Evolutionary conservation across 1,140 invertebrate species (phyloP).

Genomic region (Dendrolimus punctatus): DNA sequence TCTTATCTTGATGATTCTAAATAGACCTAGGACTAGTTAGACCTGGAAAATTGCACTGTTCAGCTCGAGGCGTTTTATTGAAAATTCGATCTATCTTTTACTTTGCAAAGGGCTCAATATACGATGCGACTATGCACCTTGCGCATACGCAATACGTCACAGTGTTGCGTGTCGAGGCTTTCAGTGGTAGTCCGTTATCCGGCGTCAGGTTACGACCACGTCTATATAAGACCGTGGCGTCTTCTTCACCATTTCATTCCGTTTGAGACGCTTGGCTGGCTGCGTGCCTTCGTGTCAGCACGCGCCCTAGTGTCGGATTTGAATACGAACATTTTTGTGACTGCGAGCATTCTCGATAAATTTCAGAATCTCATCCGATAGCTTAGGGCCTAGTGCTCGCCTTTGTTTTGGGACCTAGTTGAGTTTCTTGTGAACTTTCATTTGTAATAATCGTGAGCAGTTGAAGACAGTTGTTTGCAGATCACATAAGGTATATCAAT

Average conservation of each 20-base stretch:
- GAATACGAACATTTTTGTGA: slow-evolving; percentile 24
- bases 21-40: slow-evolving; percentile 27
- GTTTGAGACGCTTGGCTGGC: slow-evolving; percentile 54
- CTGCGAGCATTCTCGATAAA: slow-evolving; percentile 4
- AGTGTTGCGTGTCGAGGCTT: slow-evolving; percentile 29
- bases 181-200: slow-evolving; percentile 60
- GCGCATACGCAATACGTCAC: slow-evolving; percentile 29
- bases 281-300: slow-evolving; percentile 38
- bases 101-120: slow-evolving; percentile 25
- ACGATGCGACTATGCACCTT: slow-evolving; percentile 25
- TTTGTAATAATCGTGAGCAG: slow-evolving; percentile 32
- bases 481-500: slow-evolving; percentile 22
- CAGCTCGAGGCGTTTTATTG: slow-evolving; percentile 64
- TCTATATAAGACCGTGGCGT: slow-evolving; percentile 67
- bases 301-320: slow-evolving; percentile 26
- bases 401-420: slow-evolving; percentile 42
- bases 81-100: slow-evolving; percentile 65
- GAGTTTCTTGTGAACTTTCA: slow-evolving; percentile 51
- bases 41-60: slow-evolving; percentile 57
- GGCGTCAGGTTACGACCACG: slow-evolving; percentile 68
- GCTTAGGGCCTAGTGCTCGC: slow-evolving; percentile 46
- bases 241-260: slow-evolving; percentile 70
- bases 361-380: neutral
- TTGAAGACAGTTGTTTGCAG: slow-evolving; percentile 24
- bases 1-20: too few species aligned